These are phyloP conservation scores for Phrynocephalus vlangalii DNA, from an alignment of 2,797 vertebrate genomes.

Conservation along the genomic window DNA sequence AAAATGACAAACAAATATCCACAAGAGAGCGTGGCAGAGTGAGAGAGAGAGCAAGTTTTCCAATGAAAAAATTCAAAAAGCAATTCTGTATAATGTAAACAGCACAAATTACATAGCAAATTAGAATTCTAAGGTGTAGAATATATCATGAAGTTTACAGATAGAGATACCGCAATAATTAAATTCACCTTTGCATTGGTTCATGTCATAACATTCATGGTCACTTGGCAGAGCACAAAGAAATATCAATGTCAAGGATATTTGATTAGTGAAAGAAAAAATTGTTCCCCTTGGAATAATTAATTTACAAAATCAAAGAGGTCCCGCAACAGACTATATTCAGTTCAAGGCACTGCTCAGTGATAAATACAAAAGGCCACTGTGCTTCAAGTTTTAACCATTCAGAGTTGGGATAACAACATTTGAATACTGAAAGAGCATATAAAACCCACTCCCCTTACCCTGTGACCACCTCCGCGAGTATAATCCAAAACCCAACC, in stretches of 20 bases:
- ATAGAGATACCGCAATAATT: not conserved
- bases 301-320: not conserved
- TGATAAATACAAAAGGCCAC: not conserved
- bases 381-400: not conserved
- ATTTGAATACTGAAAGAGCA: not conserved
- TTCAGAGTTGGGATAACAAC: not conserved
- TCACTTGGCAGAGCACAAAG: not conserved
- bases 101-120: not conserved
- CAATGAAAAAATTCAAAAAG: not conserved
- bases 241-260: not conserved
- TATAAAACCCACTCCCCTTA: not conserved
- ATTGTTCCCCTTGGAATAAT: not conserved
- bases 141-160: not conserved
- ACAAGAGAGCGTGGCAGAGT: slow-evolving; percentile 2
- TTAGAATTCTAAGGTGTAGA: not conserved
- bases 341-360: not conserved
- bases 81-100: not conserved
- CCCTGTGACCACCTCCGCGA: not conserved
- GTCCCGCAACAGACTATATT: not conserved
- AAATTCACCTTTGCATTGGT: not conserved
- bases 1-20: not conserved
- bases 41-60: not conserved
- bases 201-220: not conserved
- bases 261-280: not conserved
- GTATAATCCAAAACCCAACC: not conserved